These are phyloP conservation scores for Cryptus armator DNA, from an alignment of 2,888 invertebrate species.

Conservation along the genomic window DNA sequence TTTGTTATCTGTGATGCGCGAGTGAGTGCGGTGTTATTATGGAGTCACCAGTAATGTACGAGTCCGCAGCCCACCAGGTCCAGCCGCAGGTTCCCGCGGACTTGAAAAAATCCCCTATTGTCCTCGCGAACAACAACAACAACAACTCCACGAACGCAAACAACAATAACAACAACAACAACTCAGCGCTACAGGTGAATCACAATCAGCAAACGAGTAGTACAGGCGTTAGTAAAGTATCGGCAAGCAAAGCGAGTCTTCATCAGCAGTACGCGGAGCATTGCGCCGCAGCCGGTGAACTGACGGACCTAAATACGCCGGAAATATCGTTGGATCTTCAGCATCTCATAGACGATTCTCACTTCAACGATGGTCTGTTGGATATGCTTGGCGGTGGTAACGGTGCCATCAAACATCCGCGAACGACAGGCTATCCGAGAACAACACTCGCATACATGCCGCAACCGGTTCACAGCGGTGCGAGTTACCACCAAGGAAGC, in stretches of 20 bases:
- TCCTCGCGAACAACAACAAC: slow-evolving; percentile 85
- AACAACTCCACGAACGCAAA: slow-evolving; percentile 79
- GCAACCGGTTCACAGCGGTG: slow-evolving; percentile 94
- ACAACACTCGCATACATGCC: slow-evolving; percentile 96
- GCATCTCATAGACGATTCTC: slow-evolving; percentile 95
- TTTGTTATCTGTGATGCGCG: slow-evolving; percentile 78
- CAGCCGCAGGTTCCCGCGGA: slow-evolving; percentile 86
- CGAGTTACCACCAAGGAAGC: slow-evolving; percentile 87
- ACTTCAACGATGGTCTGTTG: slow-evolving; percentile 95
- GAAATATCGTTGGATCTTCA: slow-evolving; percentile 97
- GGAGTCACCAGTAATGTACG: slow-evolving; percentile 96
- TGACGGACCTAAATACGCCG: slow-evolving; percentile 95
- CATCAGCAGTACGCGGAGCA: slow-evolving; percentile 92
- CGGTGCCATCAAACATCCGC: slow-evolving; percentile 83
- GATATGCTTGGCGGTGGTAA: slow-evolving; percentile 90
- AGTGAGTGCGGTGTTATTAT: slow-evolving; percentile 85
- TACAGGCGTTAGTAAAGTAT: slow-evolving; percentile 83
- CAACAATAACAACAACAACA: slow-evolving; percentile 84
- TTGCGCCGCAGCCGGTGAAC: slow-evolving; percentile 88
- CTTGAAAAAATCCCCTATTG: slow-evolving; percentile 87
- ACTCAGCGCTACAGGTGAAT: slow-evolving; percentile 85
- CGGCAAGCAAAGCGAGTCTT: slow-evolving; percentile 88
- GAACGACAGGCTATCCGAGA: slow-evolving; percentile 86
- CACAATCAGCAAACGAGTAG: slow-evolving; percentile 87
- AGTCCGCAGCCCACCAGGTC: slow-evolving; percentile 87